phyloP scores from a whole-genome alignment of 2,888 invertebrate species.

The Oscheius myriophilus region DNA sequence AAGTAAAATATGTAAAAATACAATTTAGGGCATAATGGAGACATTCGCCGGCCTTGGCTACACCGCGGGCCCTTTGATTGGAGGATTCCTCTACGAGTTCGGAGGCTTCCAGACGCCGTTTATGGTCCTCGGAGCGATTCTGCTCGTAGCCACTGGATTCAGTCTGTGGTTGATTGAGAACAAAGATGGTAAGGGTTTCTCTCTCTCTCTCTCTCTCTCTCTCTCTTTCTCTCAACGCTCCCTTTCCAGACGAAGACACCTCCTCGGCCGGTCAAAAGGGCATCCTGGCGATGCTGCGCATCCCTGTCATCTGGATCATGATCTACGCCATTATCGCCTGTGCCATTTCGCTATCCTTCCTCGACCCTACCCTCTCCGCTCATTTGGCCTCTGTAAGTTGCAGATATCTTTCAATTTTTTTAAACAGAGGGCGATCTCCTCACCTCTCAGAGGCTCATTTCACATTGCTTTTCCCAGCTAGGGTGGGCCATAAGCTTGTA shows the following conservation, averaged over 20 bases:
- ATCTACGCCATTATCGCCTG: conserved; percentile 67
- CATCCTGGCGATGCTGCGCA: conserved; percentile 65
- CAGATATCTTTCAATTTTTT: too few relatives aligned
- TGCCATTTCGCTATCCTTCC: conserved; percentile 75
- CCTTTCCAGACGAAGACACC: conserved; percentile 37
- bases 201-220: neutral
- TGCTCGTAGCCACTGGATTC: conserved; percentile 59
- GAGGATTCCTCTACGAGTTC: conserved; percentile 81
- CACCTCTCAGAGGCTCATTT: too few relatives aligned
- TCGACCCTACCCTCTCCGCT: conserved; percentile 87
- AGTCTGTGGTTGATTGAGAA: conserved; percentile 61
- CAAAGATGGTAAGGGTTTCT: conserved; percentile 45
- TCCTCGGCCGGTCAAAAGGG: conserved; percentile 50
- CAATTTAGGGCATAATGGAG: conserved; percentile 72
- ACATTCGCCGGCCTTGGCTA: conserved; percentile 86
- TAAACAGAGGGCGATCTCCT: too few relatives aligned
- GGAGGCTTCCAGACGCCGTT: conserved; percentile 65
- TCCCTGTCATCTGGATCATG: conserved; percentile 67
- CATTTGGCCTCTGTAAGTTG: conserved; percentile 76
- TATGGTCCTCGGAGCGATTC: conserved; percentile 62
- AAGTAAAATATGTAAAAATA: too few relatives aligned
- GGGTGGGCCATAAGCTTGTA: too few relatives aligned
- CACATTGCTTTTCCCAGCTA: too few relatives aligned
- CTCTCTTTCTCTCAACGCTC: neutral
- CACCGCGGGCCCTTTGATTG: conserved; percentile 89